phyloP scores from a whole-genome alignment of 2,888 invertebrate genomes.

The Liodrosophila aerea region DNA sequence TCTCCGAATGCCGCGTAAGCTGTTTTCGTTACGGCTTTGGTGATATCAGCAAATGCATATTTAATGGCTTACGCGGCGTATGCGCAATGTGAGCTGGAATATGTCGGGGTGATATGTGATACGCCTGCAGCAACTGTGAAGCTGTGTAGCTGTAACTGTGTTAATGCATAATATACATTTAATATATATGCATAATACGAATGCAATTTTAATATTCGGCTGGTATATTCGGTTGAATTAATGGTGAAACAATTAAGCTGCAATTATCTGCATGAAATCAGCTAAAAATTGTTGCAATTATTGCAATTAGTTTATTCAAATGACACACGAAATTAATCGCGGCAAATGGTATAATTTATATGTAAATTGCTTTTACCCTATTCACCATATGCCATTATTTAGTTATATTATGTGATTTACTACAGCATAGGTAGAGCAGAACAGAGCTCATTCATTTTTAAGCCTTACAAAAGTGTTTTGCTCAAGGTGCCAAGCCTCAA shows the following conservation, averaged over 20 bases:
- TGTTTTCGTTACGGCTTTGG: constrained; percentile 71
- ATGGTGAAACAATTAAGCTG: background rate
- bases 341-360: background rate
- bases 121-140: constrained; percentile 28
- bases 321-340: background rate
- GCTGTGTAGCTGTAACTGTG: constrained; percentile 28
- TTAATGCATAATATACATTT: constrained; percentile 25
- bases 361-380: too few relatives aligned
- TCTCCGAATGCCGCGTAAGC: constrained; percentile 60
- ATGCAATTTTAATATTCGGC: too few relatives aligned
- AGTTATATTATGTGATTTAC: too few relatives aligned
- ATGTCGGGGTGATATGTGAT: constrained; percentile 14
- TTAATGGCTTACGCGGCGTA: constrained; percentile 69
- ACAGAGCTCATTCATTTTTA: background rate
- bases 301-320: too few relatives aligned
- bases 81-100: constrained; percentile 53
- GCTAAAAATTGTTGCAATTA: too few relatives aligned
- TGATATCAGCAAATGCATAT: constrained; percentile 76
- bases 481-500: too few relatives aligned
- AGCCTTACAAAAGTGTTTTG: too few relatives aligned
- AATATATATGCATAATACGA: too few relatives aligned
- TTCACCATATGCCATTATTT: background rate
- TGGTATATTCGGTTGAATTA: too few relatives aligned
- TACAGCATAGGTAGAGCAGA: background rate
- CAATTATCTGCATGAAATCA: too few relatives aligned